Base-by-base conservation (phyloP, 2,797 vertebrate genomes). In the Buphagus erythrorhynchus region DNA sequence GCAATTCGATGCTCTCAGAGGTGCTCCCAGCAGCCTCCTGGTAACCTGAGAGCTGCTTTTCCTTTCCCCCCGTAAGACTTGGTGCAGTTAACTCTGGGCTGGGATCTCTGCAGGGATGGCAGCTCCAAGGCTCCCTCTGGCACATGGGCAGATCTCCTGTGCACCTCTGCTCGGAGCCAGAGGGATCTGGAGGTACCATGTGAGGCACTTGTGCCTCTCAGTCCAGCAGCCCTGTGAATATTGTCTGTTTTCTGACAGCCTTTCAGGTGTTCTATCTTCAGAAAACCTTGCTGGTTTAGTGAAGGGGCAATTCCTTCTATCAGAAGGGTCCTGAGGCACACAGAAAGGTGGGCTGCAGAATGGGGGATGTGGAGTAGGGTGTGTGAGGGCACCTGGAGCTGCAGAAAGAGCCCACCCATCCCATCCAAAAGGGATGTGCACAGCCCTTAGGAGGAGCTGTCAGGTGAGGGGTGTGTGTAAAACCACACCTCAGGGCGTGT, bases 401-500 rank as follows among this genome's bases (percentile, higher is more conserved):
- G 1, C 35, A 0, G 1, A 7, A 10, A 33, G 62, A 46, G 69
- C 59, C 42, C 63, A 42, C 5, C 16, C 5, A 3, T 29, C 16
- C 16, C 49, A 51, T 6, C 49, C 28, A 5, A 22, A 45, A 0
- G 43, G 1, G 28, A 19, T 10, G 10, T 15, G 31, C 13, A 0
- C 24, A 57, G 59, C 58, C 63, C 91, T 54, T 0, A 0, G 29
- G 75, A 86, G 19, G 86, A 55, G 86, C 74, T 86, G 36, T 3
- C 35, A 8, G 67, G 5, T 4, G 6, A 72, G 78, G 88, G 88
- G 82, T 38, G 94, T 93, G 92, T 93, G 94, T 91, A 93, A 97
- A 95, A 96, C 95, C 96, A 90, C 96, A 91, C 94, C 95, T 95
- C 93, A 79, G 91, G 96, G 96, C 2, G 93, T 96, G 94, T 65